Base-by-base conservation (phyloP, 2,797 vertebrate genomes). In the Poecilia gillii region DNA sequence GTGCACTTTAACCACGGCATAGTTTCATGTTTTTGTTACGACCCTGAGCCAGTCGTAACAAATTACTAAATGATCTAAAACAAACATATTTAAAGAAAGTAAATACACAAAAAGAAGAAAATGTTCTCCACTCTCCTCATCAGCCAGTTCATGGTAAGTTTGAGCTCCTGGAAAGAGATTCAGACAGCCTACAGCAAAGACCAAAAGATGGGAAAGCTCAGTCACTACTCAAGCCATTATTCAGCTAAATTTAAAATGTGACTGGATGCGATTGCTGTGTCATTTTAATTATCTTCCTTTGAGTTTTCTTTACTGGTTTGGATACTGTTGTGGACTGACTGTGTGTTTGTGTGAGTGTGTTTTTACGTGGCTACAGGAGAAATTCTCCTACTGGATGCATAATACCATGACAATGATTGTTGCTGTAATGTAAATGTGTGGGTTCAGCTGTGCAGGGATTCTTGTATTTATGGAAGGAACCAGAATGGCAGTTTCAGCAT, bases 401-500 rank as follows among this genome's bases (percentile, higher is more conserved):
- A 25, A 66, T 66, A 41, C 9, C 20, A 39, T 68, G 9, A 41
- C 23, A 23, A 23, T 41, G 11, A n/a, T 70, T n/a, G 25, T 16
- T 41, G 39, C 20, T 66, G 33, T 5, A 23, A 66, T n/a, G 25
- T 45, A 45, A 45, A 45, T 43, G 25, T 14, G 39, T 0, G 0
- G 68, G 84, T 75, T 84, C 49, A 33, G 86, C 82, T 87, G 91
- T 81, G 13, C 64, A 72, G 88, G 66, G 79, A 84, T 75, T 75
- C 78, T 55, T 77, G 72, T 81, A 76, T 83, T 72, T 81, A 89
- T 86, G 85, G 87, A 85, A n/a, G 70, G 68, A 81, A 85, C 76
- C 81, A 91, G 86, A 94, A 90, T 86, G 88, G 74, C 82, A 85
- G 72, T 90, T 94, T 93, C 84, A 88, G 85, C 84, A 81, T 89